phyloP scores from a whole-genome alignment of 2,797 vertebrate genomes.

The Poeciliopsis paucimaculata region DNA sequence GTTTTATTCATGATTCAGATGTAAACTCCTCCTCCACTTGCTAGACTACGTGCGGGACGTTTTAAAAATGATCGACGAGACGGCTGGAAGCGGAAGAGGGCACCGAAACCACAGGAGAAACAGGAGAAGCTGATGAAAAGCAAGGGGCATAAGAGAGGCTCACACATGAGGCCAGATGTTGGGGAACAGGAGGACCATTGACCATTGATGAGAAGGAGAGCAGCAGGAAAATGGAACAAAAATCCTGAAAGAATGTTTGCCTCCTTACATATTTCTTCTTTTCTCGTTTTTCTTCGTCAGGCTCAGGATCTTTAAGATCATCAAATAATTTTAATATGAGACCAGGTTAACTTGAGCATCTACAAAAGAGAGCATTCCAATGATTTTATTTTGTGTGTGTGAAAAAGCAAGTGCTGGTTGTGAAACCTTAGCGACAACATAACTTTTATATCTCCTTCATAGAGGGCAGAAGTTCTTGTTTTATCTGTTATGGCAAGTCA shows the following conservation, averaged over 20 bases:
- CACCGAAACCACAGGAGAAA: conserved; percentile 46
- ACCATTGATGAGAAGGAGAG: conserved; percentile 66
- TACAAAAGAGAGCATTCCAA: not conserved
- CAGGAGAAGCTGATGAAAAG: conserved; percentile 25
- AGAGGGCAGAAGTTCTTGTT: not conserved
- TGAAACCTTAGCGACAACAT: not conserved
- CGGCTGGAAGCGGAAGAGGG: conserved; percentile 24
- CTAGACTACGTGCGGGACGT: conserved; percentile 26
- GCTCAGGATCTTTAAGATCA: not conserved
- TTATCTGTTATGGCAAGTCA: not conserved
- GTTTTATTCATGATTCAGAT: conserved; percentile 72
- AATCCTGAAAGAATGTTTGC: not conserved
- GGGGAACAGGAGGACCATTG: conserved; percentile 78
- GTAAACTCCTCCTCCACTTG: conserved; percentile 42
- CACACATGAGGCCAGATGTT: conserved; percentile 63
- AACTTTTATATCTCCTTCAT: not conserved
- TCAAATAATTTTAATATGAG: not conserved
- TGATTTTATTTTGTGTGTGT: not conserved
- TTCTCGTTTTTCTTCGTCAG: not conserved
- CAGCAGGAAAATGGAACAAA: conserved; percentile 3
- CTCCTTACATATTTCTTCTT: not conserved
- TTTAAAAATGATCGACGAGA: conserved; percentile 42
- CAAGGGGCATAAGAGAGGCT: conserved; percentile 39
- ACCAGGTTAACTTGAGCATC: not conserved
- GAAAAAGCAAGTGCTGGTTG: not conserved